Percentiles rank a stretch among this genome's conserved stretches.
Evolutionary conservation across 2,113 vertebrate species (phyloP).

Genomic region (Oxyruncus cristatus): DNA sequence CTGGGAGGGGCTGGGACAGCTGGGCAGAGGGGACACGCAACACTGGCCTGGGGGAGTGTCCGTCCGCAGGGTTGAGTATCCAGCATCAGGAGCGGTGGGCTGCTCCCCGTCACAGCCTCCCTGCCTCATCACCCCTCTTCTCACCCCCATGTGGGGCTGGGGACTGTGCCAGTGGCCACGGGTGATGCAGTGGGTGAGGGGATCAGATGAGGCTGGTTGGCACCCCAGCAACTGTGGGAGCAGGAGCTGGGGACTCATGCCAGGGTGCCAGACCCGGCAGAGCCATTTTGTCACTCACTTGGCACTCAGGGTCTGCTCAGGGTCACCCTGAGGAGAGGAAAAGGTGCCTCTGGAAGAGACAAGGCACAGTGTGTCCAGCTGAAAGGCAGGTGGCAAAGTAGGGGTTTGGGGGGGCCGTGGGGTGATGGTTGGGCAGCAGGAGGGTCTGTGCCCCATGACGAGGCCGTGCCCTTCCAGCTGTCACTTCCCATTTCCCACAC

Average conservation of each 20-base stretch:
- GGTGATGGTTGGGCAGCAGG: rapidly evolving
- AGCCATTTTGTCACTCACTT: background rate
- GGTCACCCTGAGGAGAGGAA: background rate
- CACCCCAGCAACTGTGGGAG: background rate
- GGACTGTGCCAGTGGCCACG: rapidly evolving
- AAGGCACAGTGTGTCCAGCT: background rate
- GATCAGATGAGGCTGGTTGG: background rate
- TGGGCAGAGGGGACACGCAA: background rate
- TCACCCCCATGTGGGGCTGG: background rate
- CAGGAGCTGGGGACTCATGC: background rate
- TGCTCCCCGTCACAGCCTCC: background rate
- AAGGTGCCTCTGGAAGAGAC: background rate
- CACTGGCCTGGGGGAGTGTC: background rate
- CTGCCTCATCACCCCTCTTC: background rate
- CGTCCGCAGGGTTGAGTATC: background rate
- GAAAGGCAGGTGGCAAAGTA: background rate
- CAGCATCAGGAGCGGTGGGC: background rate
- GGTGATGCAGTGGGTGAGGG: no score
- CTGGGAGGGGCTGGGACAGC: background rate
- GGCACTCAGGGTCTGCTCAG: background rate
- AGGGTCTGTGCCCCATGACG: background rate
- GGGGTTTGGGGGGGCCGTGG: background rate
- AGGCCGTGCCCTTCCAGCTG: rapidly evolving
- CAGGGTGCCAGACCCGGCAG: background rate
- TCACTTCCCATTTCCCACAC: background rate